phyloP scores from a whole-genome alignment of 2,888 invertebrate species.

The Unio pictorum region DNA sequence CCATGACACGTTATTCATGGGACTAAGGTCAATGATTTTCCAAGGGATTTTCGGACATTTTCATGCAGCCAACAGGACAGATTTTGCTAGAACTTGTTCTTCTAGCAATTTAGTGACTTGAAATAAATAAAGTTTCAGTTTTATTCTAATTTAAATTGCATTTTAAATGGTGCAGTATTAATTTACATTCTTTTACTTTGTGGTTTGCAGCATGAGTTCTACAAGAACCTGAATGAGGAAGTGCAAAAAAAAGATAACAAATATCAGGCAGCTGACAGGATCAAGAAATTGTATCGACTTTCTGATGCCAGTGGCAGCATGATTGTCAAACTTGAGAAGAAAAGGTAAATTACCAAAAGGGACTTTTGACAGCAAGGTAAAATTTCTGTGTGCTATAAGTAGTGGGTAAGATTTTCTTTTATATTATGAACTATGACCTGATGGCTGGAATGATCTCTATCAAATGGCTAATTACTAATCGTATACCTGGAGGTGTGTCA shows the following conservation, averaged over 20 bases:
- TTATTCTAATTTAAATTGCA: background rate
- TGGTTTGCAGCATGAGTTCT: conserved; percentile 59
- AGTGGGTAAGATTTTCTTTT: too few relatives aligned
- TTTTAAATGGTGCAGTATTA: background rate
- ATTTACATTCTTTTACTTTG: background rate
- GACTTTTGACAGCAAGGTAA: conserved; percentile 62
- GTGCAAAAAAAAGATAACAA: conserved; percentile 34
- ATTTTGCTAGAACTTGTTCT: too few relatives aligned
- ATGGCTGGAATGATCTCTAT: too few relatives aligned
- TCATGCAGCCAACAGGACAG: too few relatives aligned
- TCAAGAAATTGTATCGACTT: conserved; percentile 48
- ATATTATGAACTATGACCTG: too few relatives aligned
- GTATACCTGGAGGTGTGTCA: too few relatives aligned
- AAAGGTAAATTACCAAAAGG: conserved; percentile 33
- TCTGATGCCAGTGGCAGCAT: conserved; percentile 59
- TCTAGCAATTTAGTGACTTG: too few relatives aligned
- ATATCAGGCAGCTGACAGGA: conserved; percentile 23
- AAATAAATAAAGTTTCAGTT: background rate
- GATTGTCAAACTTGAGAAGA: conserved; percentile 48
- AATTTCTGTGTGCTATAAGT: background rate
- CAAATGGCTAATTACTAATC: too few relatives aligned
- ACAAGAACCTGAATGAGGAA: conserved; percentile 47
- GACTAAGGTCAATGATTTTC: too few relatives aligned
- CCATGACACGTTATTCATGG: too few relatives aligned
- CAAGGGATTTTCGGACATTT: too few relatives aligned